Evolutionary conservation across 2,888 invertebrate species (phyloP).

Genomic region (Drosophila meridionalis): DNA sequence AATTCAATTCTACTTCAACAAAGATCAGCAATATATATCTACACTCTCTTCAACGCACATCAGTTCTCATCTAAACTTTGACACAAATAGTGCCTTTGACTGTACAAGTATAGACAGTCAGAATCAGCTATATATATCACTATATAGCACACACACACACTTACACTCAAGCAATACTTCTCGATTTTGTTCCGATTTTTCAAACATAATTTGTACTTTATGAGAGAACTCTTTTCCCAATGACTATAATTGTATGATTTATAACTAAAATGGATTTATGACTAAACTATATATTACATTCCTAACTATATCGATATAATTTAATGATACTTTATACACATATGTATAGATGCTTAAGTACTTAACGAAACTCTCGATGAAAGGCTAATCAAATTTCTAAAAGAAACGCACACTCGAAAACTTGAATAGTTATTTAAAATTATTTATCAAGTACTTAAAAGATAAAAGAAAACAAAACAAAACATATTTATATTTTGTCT

Average conservation of each 20-base stretch:
- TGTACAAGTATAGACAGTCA: conserved; percentile 51
- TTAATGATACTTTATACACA: conserved; percentile 23
- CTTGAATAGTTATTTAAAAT: conserved; percentile 38
- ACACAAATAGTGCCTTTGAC: conserved; percentile 80
- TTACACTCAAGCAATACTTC: conserved; percentile 42
- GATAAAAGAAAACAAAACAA: conserved; percentile 6
- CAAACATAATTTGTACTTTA: conserved; percentile 9
- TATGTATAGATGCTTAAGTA: conserved; percentile 44
- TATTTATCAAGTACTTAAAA: conserved; percentile 49
- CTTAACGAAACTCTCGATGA: conserved; percentile 59
- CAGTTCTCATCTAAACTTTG: conserved; percentile 30
- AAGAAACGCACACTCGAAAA: conserved; percentile 57
- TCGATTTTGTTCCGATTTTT: conserved; percentile 19
- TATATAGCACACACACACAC: conserved; percentile 27
- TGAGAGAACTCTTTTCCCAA: conserved; percentile 36
- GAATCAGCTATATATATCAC: conserved; percentile 43
- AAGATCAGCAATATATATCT: conserved; percentile 7
- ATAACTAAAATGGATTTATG: conserved; percentile 14
- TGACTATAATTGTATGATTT: conserved; percentile 53
- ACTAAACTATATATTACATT: conserved; percentile 43
- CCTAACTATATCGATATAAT: conserved; percentile 48
- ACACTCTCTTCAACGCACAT: conserved; percentile 39
- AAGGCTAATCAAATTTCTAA: conserved; percentile 75
- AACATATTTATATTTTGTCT: conserved; percentile 72
- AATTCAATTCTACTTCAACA: background rate